Conservation (phyloP, 2,113 vertebrate species). For the Neopipo cinnamomea region DNA sequence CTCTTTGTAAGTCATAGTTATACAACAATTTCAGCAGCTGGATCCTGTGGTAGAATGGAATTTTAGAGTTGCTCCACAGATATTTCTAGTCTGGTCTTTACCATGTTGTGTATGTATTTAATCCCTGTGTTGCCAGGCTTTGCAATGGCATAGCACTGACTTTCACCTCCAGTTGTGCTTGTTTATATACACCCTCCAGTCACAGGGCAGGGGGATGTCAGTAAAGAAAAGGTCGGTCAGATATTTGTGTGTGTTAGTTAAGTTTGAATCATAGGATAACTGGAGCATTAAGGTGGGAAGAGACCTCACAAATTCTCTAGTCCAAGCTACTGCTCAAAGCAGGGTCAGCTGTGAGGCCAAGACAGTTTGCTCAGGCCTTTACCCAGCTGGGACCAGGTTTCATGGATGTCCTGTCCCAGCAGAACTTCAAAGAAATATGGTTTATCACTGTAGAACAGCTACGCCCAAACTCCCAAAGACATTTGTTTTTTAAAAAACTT, state of each 20-base stretch:
- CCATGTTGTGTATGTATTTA: not conserved
- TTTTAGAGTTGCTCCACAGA: not conserved
- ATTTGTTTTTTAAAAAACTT: not conserved
- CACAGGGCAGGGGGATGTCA: not conserved
- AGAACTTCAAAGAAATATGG: not conserved
- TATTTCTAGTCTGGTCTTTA: not conserved
- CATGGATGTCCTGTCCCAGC: not conserved
- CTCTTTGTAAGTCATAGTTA: not conserved
- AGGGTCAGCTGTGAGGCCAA: not conserved
- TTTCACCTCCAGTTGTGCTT: not conserved
- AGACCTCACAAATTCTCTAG: not conserved
- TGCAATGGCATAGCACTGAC: not conserved
- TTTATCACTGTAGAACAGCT: not conserved
- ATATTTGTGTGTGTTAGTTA: not conserved
- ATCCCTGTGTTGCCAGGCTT: not conserved
- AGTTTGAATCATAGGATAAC: not conserved
- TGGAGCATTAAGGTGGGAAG: not conserved
- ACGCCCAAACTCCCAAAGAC: not conserved
- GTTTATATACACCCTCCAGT: not conserved
- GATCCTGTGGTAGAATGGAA: not conserved
- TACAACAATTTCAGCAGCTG: not conserved
- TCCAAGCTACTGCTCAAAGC: not conserved
- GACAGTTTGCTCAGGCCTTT: not conserved
- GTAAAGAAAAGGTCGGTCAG: not conserved
- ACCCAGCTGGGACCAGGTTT: not conserved